Percentiles rank a stretch among this genome's conserved stretches.
These are phyloP conservation scores for Cheilosia grossa DNA, from an alignment of 2,888 invertebrate genomes.

Conservation along the genomic window DNA sequence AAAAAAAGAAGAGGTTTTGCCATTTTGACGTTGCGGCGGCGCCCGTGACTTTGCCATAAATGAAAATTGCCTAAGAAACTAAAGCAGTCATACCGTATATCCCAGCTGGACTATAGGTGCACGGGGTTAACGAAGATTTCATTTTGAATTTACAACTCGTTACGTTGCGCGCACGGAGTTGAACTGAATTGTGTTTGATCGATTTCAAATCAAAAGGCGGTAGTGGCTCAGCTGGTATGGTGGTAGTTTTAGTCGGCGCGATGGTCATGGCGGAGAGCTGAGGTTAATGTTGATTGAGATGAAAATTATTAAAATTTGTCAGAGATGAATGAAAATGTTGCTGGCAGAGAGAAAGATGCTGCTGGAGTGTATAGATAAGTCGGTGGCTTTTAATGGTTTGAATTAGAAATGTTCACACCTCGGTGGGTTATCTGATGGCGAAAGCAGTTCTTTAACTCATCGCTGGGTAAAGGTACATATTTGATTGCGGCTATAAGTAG, in stretches of 20 bases:
- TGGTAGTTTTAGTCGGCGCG: slow-evolving; percentile 5
- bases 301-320: slow-evolving; percentile 75
- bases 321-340: slow-evolving; percentile 70
- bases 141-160: slow-evolving; percentile 74
- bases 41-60: slow-evolving; percentile 75
- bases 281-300: slow-evolving; percentile 74
- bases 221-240: slow-evolving; percentile 10
- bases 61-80: slow-evolving; percentile 68
- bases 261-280: slow-evolving; percentile 45
- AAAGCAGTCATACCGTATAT: slow-evolving; percentile 31
- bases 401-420: slow-evolving; percentile 65
- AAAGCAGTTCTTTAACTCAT: background rate
- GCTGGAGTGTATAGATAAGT: slow-evolving; percentile 5
- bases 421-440: slow-evolving; percentile 37
- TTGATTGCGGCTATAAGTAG: slow-evolving; percentile 23
- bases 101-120: slow-evolving; percentile 46
- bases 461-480: slow-evolving; percentile 13
- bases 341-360: slow-evolving; percentile 20
- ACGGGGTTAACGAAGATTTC: slow-evolving; percentile 74
- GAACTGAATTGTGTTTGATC: slow-evolving; percentile 72
- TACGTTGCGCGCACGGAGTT: slow-evolving; percentile 59
- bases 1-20: slow-evolving; percentile 40
- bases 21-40: slow-evolving; percentile 45
- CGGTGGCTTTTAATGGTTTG: slow-evolving; percentile 35
- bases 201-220: slow-evolving; percentile 74